These are phyloP conservation scores for Phania funesta DNA, from an alignment of 2,888 invertebrate genomes.

Conservation along the genomic window DNA sequence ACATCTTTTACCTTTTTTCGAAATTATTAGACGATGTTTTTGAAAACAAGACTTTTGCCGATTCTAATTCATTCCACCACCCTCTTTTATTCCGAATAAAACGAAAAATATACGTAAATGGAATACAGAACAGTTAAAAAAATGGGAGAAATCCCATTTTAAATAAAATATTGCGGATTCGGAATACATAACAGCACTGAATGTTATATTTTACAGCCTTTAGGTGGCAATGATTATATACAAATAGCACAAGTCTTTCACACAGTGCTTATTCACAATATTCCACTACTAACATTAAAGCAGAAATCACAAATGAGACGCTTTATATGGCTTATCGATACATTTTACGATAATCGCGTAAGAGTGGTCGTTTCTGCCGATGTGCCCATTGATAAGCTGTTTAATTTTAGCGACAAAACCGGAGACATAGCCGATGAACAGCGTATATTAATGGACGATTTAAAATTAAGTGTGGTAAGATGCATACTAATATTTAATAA, in stretches of 20 bases:
- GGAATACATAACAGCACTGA: too few species aligned
- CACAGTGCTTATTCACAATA: conserved; percentile 93
- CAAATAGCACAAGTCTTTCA: conserved; percentile 96
- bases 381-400: conserved; percentile 88
- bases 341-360: conserved; percentile 96
- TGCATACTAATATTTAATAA: neutral
- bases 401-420: conserved; percentile 79
- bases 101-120: too few species aligned
- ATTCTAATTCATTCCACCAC: too few species aligned
- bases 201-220: conserved; percentile 84
- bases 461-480: conserved; percentile 88
- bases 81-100: too few species aligned
- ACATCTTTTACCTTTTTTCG: too few species aligned
- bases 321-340: conserved; percentile 98
- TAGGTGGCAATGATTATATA: conserved; percentile 97
- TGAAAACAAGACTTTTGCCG: too few species aligned
- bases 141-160: too few species aligned
- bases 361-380: conserved; percentile 92
- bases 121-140: too few species aligned
- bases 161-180: too few species aligned
- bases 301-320: conserved; percentile 93
- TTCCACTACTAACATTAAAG: conserved; percentile 90
- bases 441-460: conserved; percentile 96
- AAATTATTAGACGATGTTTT: too few species aligned
- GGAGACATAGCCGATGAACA: conserved; percentile 87